Evolutionary conservation across 2,888 invertebrate species (phyloP).

Genomic region (Apantesis nais): DNA sequence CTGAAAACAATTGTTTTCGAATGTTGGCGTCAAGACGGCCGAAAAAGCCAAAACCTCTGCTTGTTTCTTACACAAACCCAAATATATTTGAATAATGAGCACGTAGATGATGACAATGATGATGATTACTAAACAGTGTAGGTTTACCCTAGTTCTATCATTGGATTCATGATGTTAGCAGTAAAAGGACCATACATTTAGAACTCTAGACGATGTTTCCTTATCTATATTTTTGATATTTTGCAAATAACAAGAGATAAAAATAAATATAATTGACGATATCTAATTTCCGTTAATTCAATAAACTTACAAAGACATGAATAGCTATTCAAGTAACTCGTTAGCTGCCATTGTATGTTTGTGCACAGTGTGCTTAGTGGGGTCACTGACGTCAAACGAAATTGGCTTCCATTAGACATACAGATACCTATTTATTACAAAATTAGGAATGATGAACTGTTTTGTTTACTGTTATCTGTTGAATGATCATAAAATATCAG

Average conservation of each 20-base stretch:
- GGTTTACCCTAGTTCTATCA: too few species aligned
- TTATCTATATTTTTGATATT: not conserved
- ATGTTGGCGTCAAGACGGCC: too few species aligned
- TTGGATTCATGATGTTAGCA: too few species aligned
- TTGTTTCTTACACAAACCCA: too few species aligned
- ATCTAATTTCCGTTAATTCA: slow-evolving; percentile 4
- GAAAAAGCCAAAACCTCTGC: too few species aligned
- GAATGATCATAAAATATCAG: not conserved
- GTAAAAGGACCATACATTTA: too few species aligned
- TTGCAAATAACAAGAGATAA: not conserved
- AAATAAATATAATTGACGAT: not conserved
- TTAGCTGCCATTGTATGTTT: slow-evolving; percentile 31
- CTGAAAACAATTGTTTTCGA: too few species aligned
- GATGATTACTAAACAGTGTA: too few species aligned
- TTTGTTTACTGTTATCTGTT: not conserved
- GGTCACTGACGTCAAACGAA: slow-evolving; percentile 38
- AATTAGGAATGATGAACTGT: not conserved
- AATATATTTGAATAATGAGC: too few species aligned
- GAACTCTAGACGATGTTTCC: not conserved
- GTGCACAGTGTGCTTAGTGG: slow-evolving; percentile 18
- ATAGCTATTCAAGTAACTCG: slow-evolving; percentile 26
- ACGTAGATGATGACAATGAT: too few species aligned
- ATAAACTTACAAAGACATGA: slow-evolving; percentile 6
- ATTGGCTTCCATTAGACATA: slow-evolving; percentile 18
- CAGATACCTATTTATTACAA: not conserved